Percentiles rank a stretch among this genome's conserved stretches.
Evolutionary conservation across 2,797 vertebrate species (phyloP).

Genomic region (Brachyrhaphis roseni): DNA sequence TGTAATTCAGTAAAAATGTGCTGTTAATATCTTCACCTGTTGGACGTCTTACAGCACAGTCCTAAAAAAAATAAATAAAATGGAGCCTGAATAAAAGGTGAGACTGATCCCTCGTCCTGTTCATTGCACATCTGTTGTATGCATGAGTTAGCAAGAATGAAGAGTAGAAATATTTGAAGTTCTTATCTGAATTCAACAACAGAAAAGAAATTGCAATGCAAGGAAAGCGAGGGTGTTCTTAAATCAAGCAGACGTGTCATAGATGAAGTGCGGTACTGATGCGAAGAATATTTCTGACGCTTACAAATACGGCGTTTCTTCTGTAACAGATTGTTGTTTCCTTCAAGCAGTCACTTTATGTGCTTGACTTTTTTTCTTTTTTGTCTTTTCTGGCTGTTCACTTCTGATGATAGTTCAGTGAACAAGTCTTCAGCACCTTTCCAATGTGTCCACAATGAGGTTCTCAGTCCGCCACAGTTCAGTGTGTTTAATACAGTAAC

Average conservation of each 20-base stretch:
- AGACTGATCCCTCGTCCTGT: background rate
- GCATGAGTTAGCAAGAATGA: background rate
- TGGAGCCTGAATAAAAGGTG: background rate
- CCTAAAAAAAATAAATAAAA: background rate
- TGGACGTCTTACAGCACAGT: background rate
- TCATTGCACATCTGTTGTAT: background rate
- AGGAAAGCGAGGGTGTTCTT: background rate
- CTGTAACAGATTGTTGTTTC: background rate
- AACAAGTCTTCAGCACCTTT: background rate
- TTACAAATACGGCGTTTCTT: background rate
- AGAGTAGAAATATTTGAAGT: background rate
- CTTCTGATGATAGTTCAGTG: background rate
- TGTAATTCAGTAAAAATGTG: background rate
- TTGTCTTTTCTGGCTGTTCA: background rate
- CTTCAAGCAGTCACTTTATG: background rate
- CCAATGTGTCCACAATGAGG: background rate
- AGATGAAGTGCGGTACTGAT: background rate
- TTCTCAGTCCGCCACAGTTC: background rate
- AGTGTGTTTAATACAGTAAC: background rate
- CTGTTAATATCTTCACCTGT: background rate
- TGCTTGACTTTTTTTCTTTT: background rate
- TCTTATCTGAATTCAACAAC: background rate
- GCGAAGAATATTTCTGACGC: background rate
- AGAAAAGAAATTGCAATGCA: background rate
- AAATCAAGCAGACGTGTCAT: background rate